Evolutionary conservation across 2,797 vertebrate species (phyloP).

Genomic region (Epinephelus coioides): DNA sequence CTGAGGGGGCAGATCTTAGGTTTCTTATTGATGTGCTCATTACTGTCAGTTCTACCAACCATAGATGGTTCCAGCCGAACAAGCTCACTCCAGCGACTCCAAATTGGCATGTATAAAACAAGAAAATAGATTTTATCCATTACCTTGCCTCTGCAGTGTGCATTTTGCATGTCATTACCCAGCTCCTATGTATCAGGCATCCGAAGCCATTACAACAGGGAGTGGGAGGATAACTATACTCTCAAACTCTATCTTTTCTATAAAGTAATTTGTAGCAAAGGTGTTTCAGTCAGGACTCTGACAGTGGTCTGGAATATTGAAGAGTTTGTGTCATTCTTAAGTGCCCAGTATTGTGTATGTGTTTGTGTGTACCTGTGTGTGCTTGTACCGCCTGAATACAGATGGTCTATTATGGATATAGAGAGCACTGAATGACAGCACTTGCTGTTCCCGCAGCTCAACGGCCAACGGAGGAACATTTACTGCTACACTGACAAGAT

Average conservation of each 20-base stretch:
- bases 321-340: conserved; percentile 55
- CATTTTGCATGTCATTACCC: conserved; percentile 74
- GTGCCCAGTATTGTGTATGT: conserved; percentile 28
- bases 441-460: conserved; percentile 55
- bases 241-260: conserved; percentile 63
- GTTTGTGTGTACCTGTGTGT: conserved; percentile 20
- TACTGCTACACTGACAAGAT: conserved; percentile 30
- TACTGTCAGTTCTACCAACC: conserved; percentile 63
- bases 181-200: conserved; percentile 54
- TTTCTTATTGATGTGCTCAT: conserved; percentile 76
- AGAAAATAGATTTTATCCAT: conserved; percentile 75
- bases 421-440: conserved; percentile 53
- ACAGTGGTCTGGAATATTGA: conserved; percentile 62
- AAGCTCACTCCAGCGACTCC: conserved; percentile 49
- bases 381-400: conserved; percentile 56
- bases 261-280: conserved; percentile 64
- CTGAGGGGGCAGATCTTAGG: conserved; percentile 65
- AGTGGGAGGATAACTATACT: conserved; percentile 68
- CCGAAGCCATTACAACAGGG: conserved; percentile 56
- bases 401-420: conserved; percentile 64
- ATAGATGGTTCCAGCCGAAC: conserved; percentile 42
- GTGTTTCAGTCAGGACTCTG: conserved; percentile 57
- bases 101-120: conserved; percentile 74
- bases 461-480: conserved; percentile 52
- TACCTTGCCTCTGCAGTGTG: conserved; percentile 50